Conservation (phyloP, 2,888 invertebrate species). For the Drosophila vallismaia region DNA sequence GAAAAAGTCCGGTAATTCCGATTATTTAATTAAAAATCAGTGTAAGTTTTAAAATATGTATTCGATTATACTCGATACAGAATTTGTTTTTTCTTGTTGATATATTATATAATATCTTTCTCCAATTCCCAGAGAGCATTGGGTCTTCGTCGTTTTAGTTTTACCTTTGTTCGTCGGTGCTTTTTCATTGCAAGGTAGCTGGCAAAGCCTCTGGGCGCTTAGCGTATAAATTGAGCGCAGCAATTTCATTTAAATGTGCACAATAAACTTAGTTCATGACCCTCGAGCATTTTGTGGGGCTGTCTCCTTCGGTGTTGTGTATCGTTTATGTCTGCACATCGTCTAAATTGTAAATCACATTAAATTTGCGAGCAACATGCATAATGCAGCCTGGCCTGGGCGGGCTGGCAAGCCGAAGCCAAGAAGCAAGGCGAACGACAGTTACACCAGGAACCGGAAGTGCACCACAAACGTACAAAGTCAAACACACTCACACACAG, state of each 20-base stretch:
- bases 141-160: background rate
- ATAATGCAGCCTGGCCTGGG: constrained; percentile 55
- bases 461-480: constrained; percentile 34
- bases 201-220: constrained; percentile 65
- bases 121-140: constrained; percentile 5
- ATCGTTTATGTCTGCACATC: constrained; percentile 47
- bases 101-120: too few relatives aligned
- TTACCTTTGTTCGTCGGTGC: constrained; percentile 18
- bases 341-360: constrained; percentile 71
- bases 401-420: constrained; percentile 11
- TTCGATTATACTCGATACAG: background rate
- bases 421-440: constrained; percentile 27
- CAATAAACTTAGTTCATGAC: constrained; percentile 78
- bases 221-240: constrained; percentile 78
- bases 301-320: constrained; percentile 15
- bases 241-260: constrained; percentile 79
- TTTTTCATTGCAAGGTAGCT: constrained; percentile 18
- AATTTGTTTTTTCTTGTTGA: background rate
- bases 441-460: constrained; percentile 58
- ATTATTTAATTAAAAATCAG: background rate
- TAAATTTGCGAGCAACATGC: constrained; percentile 68
- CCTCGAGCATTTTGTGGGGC: constrained; percentile 48
- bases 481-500: constrained; percentile 15
- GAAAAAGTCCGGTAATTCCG: background rate
- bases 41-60: background rate